A percentile compares a stretch with the other conserved stretches of the same genome.
Conservation (phyloP, 2,113 vertebrate genomes). For the Hystrix brachyura region DNA sequence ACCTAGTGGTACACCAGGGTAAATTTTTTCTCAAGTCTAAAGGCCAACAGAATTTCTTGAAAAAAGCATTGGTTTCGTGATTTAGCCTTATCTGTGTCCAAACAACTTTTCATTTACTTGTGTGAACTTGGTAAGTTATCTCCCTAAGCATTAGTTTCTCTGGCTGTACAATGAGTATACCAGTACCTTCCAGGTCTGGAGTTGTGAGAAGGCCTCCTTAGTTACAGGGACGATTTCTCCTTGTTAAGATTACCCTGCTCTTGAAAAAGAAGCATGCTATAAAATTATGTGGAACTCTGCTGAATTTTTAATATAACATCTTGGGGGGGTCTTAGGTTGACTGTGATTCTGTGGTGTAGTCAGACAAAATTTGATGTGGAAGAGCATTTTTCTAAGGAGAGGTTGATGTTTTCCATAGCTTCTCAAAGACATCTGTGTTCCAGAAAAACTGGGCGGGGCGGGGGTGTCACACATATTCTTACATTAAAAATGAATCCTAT, state of each 20-base stretch:
- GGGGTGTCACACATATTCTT: neutral
- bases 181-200: neutral
- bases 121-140: conserved; percentile 27
- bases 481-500: neutral
- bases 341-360: neutral
- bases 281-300: neutral
- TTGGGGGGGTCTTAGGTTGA: neutral
- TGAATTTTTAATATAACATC: neutral
- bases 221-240: neutral
- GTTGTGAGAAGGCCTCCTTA: neutral
- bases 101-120: conserved; percentile 10
- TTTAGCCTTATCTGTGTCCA: neutral
- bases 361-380: conserved; percentile 30
- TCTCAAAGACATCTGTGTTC: neutral
- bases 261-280: neutral
- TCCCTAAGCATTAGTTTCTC: neutral
- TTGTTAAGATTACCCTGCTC: neutral
- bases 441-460: neutral
- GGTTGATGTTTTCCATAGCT: neutral
- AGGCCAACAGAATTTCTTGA: neutral
- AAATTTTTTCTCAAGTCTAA: neutral
- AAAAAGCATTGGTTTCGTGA: conserved; percentile 25
- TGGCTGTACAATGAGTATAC: neutral
- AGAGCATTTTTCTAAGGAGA: neutral
- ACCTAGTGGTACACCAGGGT: neutral